These are phyloP conservation scores for Rhabdophis nuchalis DNA, from an alignment of 2,797 vertebrate genomes.

Conservation along the genomic window DNA sequence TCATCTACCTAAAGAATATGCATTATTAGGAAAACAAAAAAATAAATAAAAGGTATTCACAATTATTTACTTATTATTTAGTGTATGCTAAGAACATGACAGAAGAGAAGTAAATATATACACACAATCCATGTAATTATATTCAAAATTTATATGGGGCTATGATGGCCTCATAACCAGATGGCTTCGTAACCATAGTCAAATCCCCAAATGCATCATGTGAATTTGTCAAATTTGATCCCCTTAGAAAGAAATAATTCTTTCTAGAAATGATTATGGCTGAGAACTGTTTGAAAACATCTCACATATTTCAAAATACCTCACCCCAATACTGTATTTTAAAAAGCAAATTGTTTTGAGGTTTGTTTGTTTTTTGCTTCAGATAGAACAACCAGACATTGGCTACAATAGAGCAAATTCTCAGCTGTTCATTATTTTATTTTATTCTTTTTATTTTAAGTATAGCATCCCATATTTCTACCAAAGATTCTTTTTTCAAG, in stretches of 20 bases:
- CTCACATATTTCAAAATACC: neutral
- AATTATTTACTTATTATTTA: neutral
- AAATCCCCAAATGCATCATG: neutral
- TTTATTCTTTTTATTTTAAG: neutral
- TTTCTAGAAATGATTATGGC: neutral
- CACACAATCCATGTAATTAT: neutral
- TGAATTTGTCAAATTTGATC: neutral
- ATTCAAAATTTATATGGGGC: neutral
- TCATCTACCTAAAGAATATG: neutral
- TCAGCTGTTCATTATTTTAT: neutral
- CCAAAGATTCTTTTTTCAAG: no score
- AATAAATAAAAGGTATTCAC: neutral
- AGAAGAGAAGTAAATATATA: neutral
- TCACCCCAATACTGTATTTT: neutral
- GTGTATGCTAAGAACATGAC: neutral
- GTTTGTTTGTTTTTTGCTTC: conserved; percentile 42
- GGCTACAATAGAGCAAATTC: neutral
- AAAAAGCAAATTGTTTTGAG: conserved; percentile 23
- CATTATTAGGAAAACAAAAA: neutral
- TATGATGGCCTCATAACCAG: neutral
- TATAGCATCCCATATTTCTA: neutral
- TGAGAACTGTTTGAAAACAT: neutral
- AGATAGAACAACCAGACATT: neutral
- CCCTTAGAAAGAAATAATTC: neutral
- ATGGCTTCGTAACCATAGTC: neutral